phyloP scores from a whole-genome alignment of 1,140 invertebrate genomes.

The Andricus grossulariae region DNA sequence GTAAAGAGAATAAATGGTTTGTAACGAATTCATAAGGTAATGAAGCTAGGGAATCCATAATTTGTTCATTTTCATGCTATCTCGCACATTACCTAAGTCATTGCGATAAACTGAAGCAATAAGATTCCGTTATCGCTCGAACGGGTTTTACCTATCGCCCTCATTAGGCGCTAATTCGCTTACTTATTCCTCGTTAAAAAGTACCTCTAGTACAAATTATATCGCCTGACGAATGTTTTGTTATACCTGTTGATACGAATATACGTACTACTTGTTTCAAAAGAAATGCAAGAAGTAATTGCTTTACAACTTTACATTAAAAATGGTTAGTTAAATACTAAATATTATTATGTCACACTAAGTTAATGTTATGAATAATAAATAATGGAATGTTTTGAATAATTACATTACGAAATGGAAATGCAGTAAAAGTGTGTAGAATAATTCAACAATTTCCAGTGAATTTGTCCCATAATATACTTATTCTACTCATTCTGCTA shows the following conservation, averaged over 20 bases:
- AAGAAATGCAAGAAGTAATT: not conserved
- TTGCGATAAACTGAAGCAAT: constrained; percentile 53
- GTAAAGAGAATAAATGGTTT: constrained; percentile 20
- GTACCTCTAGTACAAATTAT: constrained; percentile 11
- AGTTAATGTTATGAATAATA: too few species aligned
- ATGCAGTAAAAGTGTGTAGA: too few species aligned
- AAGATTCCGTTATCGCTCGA: constrained; percentile 60
- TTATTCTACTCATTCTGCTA: too few species aligned
- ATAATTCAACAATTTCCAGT: too few species aligned
- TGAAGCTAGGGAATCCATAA: constrained; percentile 36
- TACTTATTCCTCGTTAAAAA: constrained; percentile 60
- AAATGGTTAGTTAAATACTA: not conserved
- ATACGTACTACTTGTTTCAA: not conserved
- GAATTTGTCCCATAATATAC: too few species aligned
- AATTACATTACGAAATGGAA: too few species aligned
- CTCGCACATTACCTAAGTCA: constrained; percentile 57
- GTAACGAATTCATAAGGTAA: constrained; percentile 12
- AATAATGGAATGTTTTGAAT: too few species aligned
- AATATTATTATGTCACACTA: too few species aligned
- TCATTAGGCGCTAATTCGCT: constrained; percentile 68
- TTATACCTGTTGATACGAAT: not conserved
- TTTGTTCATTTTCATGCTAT: constrained; percentile 57
- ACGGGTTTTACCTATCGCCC: constrained; percentile 65
- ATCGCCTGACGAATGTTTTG: constrained; percentile 2
- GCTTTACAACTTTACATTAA: constrained; percentile 4